Base-by-base conservation (phyloP, 2,113 vertebrate species). In the Triplophysa siluroides region DNA sequence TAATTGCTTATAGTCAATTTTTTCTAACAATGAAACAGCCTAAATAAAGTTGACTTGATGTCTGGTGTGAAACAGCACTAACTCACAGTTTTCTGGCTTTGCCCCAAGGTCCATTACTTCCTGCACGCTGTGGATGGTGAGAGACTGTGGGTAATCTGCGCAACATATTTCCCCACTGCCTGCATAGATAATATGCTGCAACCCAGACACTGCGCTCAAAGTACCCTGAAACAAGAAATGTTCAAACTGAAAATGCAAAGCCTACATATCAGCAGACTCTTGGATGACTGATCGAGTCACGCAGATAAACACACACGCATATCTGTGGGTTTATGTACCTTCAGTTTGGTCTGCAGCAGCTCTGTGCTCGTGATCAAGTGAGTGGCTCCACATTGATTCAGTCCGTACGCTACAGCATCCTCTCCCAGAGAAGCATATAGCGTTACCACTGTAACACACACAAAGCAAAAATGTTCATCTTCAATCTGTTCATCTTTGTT, bases 341-440 rank as follows among this genome's bases (percentile, higher is more conserved):
- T 98, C 10, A 99, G 93, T 88, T 96, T 98, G 24, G 84, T 92
- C 87, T 98, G 95, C 0, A 99, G 92, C 80, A 99, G 95, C 62
- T 98, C 96, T 71, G 81, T 79, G 10, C 97, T 99, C 1, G 97
- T 99, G 69, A 99, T 88, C 52, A 99, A 91, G 84, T 98, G 96
- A 0, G 95, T 92, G 4, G 96, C 96, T 72, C 92, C 95, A 2
- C 94, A 96, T 90, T 99, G 96, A 0, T 97, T 98, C 87, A 99
- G 92, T 1, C 97, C 97, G 29, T 93, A 97, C 8, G 92, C 92
- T 38, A 99, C 94, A 0, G 95, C 97, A 0, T 99, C 97, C 87
- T 95, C 96, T 33, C 98, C 98, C 89, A 99, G 90, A 1, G 98
- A 98, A 50, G 98, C 95, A 8, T 99, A 99, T 73, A 99, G 89